Evolutionary conservation across 2,888 invertebrate species (phyloP), one percentile per base, ranked within the genome.

Genomic region (Apamea anceps): DNA sequence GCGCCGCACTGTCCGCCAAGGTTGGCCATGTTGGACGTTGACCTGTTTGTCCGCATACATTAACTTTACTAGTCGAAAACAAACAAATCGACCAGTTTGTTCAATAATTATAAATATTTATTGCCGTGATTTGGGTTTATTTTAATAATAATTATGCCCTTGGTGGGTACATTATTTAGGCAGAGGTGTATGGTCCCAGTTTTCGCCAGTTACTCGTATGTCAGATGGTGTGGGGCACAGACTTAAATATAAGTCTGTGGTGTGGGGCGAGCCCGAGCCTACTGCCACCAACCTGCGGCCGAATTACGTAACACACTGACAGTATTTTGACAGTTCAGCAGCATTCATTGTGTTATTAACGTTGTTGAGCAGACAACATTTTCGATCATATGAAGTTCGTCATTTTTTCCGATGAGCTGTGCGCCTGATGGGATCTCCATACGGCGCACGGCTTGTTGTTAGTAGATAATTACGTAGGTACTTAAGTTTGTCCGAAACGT

Each of bases 81-180:
- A 60, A 76, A 76, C 45, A 75, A 32, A 28, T n/a, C 77, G 32
- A 45, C 77, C 18, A 32, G 57, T 75, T 75, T 77, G 21, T 32
- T 77, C 57, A 60, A 77, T 48, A n/a, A 76, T 57, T 42, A 28
- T 57, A 10, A 57, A 75, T 45, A 45, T 28, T 32, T n/a, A 75
- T 45, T 75, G n/a, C n/a, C n/a, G 51, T 57, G 32, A 57, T 32
- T 45, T 75, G 13, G 12, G 32, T 8, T 28, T 32, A 1, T 8
- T 28, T 28, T 18, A 18, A 25, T 42, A 28, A 13, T 45, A 21
- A 10, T 42, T 0, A 51, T 75, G 28, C 21, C 51, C 51, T 74
- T 75, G 51, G 75, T 51, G 21, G 51, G 37, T 48, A 8, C 8
- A n/a, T 60, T 37, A 37, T 42, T 42, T 42, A 42, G 18, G 67